Evolutionary conservation across 2,113 vertebrate species (phyloP).

Genomic region (Megalops atlanticus): DNA sequence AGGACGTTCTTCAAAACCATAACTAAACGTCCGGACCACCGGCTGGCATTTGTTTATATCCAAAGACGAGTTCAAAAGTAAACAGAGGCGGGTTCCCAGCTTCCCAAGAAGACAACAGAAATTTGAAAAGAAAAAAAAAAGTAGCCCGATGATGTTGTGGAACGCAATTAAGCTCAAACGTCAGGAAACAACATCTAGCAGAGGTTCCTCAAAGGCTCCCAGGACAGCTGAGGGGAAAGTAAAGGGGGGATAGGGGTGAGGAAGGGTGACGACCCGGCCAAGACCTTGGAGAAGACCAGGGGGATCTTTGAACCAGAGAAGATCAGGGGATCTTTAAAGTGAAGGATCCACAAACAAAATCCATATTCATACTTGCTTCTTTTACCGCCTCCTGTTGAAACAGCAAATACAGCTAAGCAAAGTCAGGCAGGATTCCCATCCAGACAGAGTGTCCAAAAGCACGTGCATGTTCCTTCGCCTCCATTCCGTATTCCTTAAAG

Average conservation of each 20-base stretch:
- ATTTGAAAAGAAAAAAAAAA: not conserved
- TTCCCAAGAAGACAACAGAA: conserved; percentile 9
- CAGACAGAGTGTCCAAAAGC: not conserved
- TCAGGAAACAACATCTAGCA: not conserved
- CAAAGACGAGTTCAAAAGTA: conserved; percentile 2
- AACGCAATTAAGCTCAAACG: conserved; percentile 3
- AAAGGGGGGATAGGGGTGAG: not conserved
- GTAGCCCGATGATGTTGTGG: not conserved
- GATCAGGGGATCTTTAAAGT: not conserved
- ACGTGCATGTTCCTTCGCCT: not conserved
- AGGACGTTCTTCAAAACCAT: not conserved
- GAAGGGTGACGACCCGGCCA: not conserved
- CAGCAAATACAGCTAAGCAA: not conserved
- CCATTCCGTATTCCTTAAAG: not conserved
- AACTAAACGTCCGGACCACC: conserved; percentile 23
- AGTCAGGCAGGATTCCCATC: not conserved
- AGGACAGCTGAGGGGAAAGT: not conserved
- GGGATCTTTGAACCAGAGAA: not conserved
- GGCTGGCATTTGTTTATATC: conserved; percentile 18
- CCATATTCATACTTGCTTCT: conserved; percentile 11
- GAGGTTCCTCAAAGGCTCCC: not conserved
- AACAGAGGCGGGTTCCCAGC: not conserved
- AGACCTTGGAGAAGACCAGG: not conserved
- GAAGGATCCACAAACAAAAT: not conserved
- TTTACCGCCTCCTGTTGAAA: not conserved